phyloP scores from a whole-genome alignment of 2,113 vertebrate species.

The Hemiscyllium ocellatum region DNA sequence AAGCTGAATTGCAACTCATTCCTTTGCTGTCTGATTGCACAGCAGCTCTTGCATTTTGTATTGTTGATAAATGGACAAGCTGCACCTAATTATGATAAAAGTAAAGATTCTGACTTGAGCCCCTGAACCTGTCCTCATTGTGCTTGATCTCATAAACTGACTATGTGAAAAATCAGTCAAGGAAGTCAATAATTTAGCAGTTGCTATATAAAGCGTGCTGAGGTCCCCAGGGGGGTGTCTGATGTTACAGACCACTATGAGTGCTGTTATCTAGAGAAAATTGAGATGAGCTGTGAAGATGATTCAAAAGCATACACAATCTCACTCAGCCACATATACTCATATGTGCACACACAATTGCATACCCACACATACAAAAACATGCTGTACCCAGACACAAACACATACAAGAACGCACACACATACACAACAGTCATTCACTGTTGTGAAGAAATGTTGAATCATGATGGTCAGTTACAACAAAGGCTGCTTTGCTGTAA shows the following conservation, averaged over 20 bases:
- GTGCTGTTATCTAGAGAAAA: background rate
- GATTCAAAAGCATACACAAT: background rate
- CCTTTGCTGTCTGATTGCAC: background rate
- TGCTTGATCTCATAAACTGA: background rate
- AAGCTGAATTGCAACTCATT: background rate
- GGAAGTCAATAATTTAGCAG: slow-evolving; percentile 16
- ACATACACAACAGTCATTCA: background rate
- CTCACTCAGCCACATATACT: background rate
- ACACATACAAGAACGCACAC: background rate
- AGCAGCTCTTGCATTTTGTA: background rate
- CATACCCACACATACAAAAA: background rate
- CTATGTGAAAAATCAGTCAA: background rate
- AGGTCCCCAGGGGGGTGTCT: background rate
- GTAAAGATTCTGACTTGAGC: background rate
- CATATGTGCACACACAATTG: background rate
- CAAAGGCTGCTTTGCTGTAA: background rate
- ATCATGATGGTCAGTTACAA: background rate
- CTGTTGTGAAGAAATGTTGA: background rate
- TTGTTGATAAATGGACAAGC: background rate
- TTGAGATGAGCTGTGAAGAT: background rate
- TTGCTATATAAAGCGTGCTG: background rate
- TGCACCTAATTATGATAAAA: background rate
- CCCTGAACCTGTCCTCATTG: background rate
- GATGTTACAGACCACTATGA: background rate
- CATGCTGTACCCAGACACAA: background rate